These are phyloP conservation scores for Mactromeris polynyma DNA, from an alignment of 2,888 invertebrate species.

Conservation along the genomic window DNA sequence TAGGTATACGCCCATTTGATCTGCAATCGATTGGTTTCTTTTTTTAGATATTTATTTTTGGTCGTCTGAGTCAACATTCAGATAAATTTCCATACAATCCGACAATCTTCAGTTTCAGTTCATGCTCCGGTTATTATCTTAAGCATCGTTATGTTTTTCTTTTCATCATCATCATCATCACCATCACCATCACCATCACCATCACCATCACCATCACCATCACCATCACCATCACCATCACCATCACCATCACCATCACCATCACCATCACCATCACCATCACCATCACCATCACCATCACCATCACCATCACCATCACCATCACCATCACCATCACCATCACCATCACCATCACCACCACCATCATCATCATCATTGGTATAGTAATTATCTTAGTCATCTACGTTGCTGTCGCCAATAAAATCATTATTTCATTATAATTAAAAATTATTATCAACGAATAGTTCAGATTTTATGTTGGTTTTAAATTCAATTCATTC, in stretches of 20 bases:
- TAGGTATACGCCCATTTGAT: not conserved
- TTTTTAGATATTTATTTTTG: not conserved
- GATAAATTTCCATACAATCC: not conserved
- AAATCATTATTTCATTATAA: too few species aligned
- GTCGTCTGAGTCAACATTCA: not conserved
- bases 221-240: not conserved
- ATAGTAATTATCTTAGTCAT: too few species aligned
- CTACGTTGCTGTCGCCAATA: too few species aligned
- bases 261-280: not conserved
- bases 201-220: not conserved
- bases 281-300: not conserved
- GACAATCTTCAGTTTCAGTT: not conserved
- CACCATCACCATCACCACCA: not conserved
- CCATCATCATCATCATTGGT: not conserved
- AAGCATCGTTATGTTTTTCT: not conserved
- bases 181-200: not conserved
- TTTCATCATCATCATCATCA: not conserved
- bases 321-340: not conserved
- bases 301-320: not conserved
- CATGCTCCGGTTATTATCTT: not conserved
- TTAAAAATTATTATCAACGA: too few species aligned
- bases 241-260: not conserved
- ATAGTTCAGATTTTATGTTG: too few species aligned
- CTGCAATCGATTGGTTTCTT: not conserved
- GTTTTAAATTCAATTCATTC: too few species aligned